Evolutionary conservation across 2,888 invertebrate genomes (phyloP).

Genomic region (Phaedon cochleariae): DNA sequence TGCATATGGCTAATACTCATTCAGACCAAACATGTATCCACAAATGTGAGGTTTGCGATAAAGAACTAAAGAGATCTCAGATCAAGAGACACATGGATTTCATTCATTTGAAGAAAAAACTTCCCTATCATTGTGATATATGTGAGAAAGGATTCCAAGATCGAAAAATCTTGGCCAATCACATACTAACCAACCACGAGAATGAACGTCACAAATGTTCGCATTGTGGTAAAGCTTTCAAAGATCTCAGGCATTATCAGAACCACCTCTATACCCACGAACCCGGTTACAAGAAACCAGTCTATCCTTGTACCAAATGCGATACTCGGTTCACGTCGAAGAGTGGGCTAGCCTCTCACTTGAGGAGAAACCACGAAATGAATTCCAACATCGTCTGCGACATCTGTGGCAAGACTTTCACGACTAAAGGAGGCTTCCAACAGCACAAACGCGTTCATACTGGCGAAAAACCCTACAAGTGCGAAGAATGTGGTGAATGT

Average conservation of each 20-base stretch:
- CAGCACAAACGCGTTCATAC: constrained; percentile 48
- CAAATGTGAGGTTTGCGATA: neutral
- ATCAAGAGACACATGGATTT: neutral
- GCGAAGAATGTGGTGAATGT: constrained; percentile 29
- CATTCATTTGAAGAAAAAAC: constrained; percentile 30
- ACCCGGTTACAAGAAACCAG: constrained; percentile 30
- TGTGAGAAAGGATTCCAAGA: constrained; percentile 40
- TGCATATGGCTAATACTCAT: constrained; percentile 14
- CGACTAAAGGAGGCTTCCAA: constrained; percentile 39
- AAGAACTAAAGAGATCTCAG: neutral
- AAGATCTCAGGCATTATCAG: constrained; percentile 30
- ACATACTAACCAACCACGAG: constrained; percentile 12
- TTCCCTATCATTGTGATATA: constrained; percentile 32
- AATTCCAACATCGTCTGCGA: constrained; percentile 41
- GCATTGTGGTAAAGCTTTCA: constrained; percentile 36
- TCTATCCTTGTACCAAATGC: constrained; percentile 29
- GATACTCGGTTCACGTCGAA: neutral
- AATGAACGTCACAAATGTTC: constrained; percentile 22
- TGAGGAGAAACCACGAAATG: constrained; percentile 25
- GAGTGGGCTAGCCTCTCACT: neutral
- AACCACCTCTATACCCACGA: constrained; percentile 38
- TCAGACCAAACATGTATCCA: neutral
- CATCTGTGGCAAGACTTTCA: constrained; percentile 45
- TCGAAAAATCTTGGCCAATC: too few relatives aligned
- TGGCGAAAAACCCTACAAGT: constrained; percentile 51